Percentiles rank a stretch among this genome's conserved stretches.
phyloP scores from a whole-genome alignment of 2,113 vertebrate genomes.

The Felis chaus region DNA sequence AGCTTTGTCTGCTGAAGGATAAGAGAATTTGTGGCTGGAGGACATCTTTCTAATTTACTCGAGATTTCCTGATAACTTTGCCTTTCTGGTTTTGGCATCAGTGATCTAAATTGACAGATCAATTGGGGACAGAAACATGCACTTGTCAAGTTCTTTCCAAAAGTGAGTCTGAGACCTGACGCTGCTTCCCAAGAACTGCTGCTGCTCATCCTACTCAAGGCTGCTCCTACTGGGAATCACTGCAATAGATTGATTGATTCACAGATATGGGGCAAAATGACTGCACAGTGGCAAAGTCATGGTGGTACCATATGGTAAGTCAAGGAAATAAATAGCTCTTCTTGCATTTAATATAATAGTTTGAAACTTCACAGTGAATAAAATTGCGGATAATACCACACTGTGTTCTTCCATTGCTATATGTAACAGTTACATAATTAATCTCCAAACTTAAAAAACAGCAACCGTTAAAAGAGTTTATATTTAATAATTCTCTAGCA shows the following conservation, averaged over 20 bases:
- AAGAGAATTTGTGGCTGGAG: conserved; percentile 68
- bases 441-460: conserved; percentile 26
- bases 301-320: neutral
- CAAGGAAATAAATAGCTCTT: neutral
- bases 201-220: neutral
- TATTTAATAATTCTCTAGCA: neutral
- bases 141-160: accelerated
- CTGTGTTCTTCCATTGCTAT: neutral
- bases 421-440: neutral
- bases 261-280: conserved; percentile 5
- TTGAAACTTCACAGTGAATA: conserved; percentile 6
- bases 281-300: neutral
- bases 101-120: conserved; percentile 65
- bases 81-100: conserved; percentile 40
- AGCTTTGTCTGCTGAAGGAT: conserved; percentile 21
- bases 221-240: neutral
- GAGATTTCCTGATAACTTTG: conserved; percentile 68
- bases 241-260: neutral
- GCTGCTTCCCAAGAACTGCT: neutral
- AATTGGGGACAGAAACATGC: conserved; percentile 23
- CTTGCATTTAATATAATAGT: conserved; percentile 17
- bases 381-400: neutral
- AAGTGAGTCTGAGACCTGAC: neutral
- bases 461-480: neutral
- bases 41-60: conserved; percentile 68